These are phyloP conservation scores for Pristionchus entomophagus DNA, from an alignment of 2,888 invertebrate genomes.

Conservation along the genomic window DNA sequence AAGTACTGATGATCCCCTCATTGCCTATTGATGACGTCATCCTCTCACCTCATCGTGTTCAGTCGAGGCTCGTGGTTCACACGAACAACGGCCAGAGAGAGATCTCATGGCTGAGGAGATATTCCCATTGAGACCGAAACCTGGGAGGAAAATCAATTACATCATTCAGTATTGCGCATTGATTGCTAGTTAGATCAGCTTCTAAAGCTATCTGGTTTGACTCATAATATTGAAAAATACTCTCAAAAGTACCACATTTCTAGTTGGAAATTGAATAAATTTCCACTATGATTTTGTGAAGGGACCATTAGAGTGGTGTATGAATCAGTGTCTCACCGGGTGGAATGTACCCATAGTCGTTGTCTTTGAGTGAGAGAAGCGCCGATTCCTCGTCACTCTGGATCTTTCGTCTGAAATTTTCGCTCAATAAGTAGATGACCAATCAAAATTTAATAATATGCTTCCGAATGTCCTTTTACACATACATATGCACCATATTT, in stretches of 20 bases:
- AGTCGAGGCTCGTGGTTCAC: neutral
- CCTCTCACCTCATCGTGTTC: slow-evolving; percentile 29
- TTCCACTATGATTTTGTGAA: too few species aligned
- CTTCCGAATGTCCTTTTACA: too few species aligned
- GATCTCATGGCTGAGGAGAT: slow-evolving; percentile 44
- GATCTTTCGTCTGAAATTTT: slow-evolving; percentile 22
- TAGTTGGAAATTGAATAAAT: too few species aligned
- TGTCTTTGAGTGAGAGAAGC: slow-evolving; percentile 63
- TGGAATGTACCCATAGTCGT: slow-evolving; percentile 76
- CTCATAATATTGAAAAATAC: too few species aligned
- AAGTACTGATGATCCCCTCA: neutral
- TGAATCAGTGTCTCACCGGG: too few species aligned
- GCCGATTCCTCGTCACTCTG: slow-evolving; percentile 58
- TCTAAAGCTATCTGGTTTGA: too few species aligned
- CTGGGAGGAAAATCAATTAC: slow-evolving; percentile 27
- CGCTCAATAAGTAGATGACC: too few species aligned
- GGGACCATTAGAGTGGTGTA: too few species aligned
- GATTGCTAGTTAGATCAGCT: too few species aligned
- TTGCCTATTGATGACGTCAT: neutral
- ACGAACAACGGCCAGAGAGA: slow-evolving; percentile 41
- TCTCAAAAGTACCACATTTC: too few species aligned
- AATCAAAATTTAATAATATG: neutral
- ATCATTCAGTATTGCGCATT: too few species aligned
- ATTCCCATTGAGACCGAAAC: slow-evolving; percentile 65
- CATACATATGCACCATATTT: neutral